A percentile compares a stretch with the other conserved stretches of the same genome.
phyloP scores from a whole-genome alignment of 2,113 vertebrate genomes.

The Triplophysa tibetana region DNA sequence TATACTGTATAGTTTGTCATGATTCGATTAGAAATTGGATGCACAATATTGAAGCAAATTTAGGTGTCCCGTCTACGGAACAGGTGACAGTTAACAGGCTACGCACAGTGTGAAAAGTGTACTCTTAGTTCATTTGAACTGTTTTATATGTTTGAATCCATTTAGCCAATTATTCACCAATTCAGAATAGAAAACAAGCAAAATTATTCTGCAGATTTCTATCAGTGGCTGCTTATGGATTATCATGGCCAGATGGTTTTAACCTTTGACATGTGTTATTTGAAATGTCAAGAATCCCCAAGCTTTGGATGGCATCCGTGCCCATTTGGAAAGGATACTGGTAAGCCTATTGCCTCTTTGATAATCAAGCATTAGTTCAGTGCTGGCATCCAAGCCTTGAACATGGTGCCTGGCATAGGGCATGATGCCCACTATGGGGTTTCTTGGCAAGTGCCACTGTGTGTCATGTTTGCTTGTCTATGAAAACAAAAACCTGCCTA shows the following conservation, averaged over 20 bases:
- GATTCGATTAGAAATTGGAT: no score
- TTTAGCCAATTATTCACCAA: background rate
- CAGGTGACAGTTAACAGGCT: no score
- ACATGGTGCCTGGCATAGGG: constrained; percentile 69
- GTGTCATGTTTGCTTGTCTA: constrained; percentile 62
- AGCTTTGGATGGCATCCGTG: constrained; percentile 66
- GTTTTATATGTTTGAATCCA: no score
- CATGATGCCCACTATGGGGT: constrained; percentile 67
- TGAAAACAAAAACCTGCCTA: constrained; percentile 20
- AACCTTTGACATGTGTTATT: constrained; percentile 68
- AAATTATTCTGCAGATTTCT: background rate
- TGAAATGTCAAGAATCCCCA: constrained; percentile 65
- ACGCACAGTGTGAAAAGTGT: no score
- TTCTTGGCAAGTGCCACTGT: constrained; percentile 70
- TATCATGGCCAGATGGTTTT: constrained; percentile 69
- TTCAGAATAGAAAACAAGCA: background rate
- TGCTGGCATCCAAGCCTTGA: constrained; percentile 65
- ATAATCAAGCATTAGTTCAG: constrained; percentile 75
- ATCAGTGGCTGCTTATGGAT: background rate
- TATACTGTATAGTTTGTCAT: no score
- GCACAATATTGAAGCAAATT: no score
- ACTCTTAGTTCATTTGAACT: no score
- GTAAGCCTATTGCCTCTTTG: constrained; percentile 63
- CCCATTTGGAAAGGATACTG: constrained; percentile 69
- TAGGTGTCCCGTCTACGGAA: no score